phyloP scores from a whole-genome alignment of 1,140 invertebrate genomes.

The Stegodyphus dumicola region DNA sequence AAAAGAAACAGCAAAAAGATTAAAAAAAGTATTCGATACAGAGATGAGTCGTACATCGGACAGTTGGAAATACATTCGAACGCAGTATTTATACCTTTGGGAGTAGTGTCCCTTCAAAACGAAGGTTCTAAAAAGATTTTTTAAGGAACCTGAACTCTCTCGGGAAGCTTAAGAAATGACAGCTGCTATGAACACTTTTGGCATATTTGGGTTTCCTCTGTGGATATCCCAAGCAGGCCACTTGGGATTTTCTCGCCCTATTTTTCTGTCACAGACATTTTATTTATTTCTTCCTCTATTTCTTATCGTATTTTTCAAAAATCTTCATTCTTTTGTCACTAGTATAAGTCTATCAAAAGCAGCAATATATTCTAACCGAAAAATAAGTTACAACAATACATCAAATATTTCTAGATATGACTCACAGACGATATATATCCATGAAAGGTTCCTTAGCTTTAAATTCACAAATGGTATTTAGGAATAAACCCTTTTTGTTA shows the following conservation, averaged over 20 bases:
- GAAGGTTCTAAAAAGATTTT: constrained; percentile 36
- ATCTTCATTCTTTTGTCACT: background rate
- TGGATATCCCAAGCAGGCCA: constrained; percentile 37
- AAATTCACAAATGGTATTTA: too few relatives aligned
- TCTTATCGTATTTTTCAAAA: constrained; percentile 8
- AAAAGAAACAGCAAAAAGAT: background rate
- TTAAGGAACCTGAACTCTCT: constrained; percentile 8
- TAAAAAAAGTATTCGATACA: constrained; percentile 18
- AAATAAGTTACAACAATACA: too few relatives aligned
- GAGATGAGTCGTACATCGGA: constrained; percentile 7
- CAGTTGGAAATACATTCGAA: constrained; percentile 35
- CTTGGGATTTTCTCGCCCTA: constrained; percentile 23
- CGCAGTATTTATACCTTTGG: constrained; percentile 8
- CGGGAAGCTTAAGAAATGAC: constrained; percentile 38
- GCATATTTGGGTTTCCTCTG: constrained; percentile 26
- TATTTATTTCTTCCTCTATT: constrained; percentile 26
- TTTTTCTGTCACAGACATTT: constrained; percentile 36
- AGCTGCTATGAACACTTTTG: constrained; percentile 27
- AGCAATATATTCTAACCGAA: too few relatives aligned
- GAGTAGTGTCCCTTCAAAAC: constrained; percentile 17
- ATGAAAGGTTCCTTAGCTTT: too few relatives aligned
- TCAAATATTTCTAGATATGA: too few relatives aligned
- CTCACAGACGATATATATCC: too few relatives aligned
- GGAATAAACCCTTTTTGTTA: too few relatives aligned
- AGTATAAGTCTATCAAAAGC: background rate